phyloP scores from a whole-genome alignment of 2,113 vertebrate genomes.

The Montifringilla adamsi region DNA sequence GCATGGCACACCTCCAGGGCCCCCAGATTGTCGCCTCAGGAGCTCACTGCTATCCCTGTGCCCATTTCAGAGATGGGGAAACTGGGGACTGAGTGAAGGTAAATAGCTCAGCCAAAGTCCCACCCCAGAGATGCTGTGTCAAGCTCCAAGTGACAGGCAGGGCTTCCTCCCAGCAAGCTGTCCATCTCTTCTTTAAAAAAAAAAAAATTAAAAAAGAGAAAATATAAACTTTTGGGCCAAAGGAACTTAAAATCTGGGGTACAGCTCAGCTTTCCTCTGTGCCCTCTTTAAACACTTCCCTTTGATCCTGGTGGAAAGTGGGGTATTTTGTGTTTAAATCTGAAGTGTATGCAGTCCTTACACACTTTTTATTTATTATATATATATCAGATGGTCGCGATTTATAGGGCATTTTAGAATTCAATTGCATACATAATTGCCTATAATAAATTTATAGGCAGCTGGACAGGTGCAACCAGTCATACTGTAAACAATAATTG shows the following conservation, averaged over 20 bases:
- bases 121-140: neutral
- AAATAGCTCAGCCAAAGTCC: neutral
- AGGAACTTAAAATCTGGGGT: neutral
- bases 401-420: slow-evolving; percentile 65
- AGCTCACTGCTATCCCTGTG: neutral
- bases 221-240: neutral
- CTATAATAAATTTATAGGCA: slow-evolving; percentile 67
- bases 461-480: slow-evolving; percentile 50
- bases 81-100: neutral
- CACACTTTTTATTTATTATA: slow-evolving; percentile 20
- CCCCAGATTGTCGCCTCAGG: neutral
- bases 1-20: neutral
- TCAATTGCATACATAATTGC: slow-evolving; percentile 60
- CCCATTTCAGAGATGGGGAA: neutral
- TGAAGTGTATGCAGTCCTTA: neutral
- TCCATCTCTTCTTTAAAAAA: neutral
- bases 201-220: neutral
- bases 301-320: neutral
- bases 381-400: slow-evolving; percentile 14
- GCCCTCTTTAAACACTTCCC: neutral
- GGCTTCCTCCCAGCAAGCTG: neutral
- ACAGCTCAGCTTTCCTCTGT: neutral
- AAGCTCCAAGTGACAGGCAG: neutral
- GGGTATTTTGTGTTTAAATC: neutral
- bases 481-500: slow-evolving; percentile 58